These are phyloP conservation scores for Ochotona princeps DNA, from an alignment of 2,113 vertebrate genomes.

Conservation along the genomic window DNA sequence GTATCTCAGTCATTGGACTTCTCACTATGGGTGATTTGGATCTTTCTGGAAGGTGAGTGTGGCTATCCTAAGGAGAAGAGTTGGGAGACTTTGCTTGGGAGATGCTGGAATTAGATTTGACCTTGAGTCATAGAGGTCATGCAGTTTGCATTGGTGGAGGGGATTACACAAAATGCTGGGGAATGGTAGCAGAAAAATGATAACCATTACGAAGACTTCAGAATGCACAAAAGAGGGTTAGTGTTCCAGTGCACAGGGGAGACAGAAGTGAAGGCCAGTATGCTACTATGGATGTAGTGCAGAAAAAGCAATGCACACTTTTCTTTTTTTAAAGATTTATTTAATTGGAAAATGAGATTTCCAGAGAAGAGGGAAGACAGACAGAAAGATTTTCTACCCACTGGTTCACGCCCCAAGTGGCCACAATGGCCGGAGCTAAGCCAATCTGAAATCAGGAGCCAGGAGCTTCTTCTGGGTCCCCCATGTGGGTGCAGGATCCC, in stretches of 20 bases:
- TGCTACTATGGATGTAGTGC: not conserved
- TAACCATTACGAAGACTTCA: not conserved
- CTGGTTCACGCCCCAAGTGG: too few species aligned
- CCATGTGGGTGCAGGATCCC: too few species aligned
- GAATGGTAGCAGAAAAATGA: not conserved
- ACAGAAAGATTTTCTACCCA: too few species aligned
- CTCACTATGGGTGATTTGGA: not conserved
- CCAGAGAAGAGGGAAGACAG: too few species aligned
- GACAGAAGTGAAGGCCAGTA: not conserved
- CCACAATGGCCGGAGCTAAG: too few species aligned
- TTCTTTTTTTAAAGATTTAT: too few species aligned
- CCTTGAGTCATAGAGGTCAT: not conserved
- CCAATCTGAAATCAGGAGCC: too few species aligned
- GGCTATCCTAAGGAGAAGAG: not conserved
- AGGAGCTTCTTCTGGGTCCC: too few species aligned
- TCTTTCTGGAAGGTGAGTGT: not conserved
- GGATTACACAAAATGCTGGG: not conserved
- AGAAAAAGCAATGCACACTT: not conserved
- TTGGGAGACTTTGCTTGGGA: not conserved
- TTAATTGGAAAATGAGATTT: too few species aligned
- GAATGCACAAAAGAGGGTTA: not conserved
- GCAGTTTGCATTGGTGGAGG: not conserved
- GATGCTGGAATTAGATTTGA: not conserved
- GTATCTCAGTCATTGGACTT: not conserved
- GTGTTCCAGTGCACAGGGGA: not conserved